phyloP scores from a whole-genome alignment of 2,888 invertebrate genomes.

The Panorpa germanica region DNA sequence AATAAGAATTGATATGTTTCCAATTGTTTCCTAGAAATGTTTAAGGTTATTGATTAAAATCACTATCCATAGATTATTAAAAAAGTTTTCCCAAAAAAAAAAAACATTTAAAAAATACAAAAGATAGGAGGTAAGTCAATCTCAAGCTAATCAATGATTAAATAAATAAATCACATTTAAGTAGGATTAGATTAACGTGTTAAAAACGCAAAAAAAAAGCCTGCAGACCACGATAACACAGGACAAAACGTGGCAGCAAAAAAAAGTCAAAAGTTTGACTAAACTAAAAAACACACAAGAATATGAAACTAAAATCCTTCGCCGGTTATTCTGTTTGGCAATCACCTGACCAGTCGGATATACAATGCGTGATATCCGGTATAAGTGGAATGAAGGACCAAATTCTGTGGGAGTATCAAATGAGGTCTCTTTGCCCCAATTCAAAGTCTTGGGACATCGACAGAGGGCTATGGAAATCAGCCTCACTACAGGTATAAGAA shows the following conservation, averaged over 20 bases:
- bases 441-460: constrained; percentile 93
- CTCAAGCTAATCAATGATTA: too few relatives aligned
- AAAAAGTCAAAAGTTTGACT: constrained; percentile 6
- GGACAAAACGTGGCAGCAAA: constrained; percentile 2
- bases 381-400: constrained; percentile 92
- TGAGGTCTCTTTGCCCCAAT: constrained; percentile 93
- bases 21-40: too few relatives aligned
- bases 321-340: constrained; percentile 32
- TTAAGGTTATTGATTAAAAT: too few relatives aligned
- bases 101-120: too few relatives aligned
- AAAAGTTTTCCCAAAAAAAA: too few relatives aligned
- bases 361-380: constrained; percentile 94
- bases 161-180: too few relatives aligned
- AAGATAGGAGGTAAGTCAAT: too few relatives aligned
- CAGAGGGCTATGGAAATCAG: constrained; percentile 92
- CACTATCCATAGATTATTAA: too few relatives aligned
- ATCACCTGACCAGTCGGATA: constrained; percentile 70
- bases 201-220: constrained; percentile 5
- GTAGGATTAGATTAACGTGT: constrained; percentile 1
- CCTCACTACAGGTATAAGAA: constrained; percentile 88
- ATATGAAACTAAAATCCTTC: constrained; percentile 34
- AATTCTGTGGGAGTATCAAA: constrained; percentile 90
- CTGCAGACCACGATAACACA: background rate
- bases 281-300: constrained; percentile 7
- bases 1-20: too few relatives aligned